Evolutionary conservation across 2,113 vertebrate species (phyloP), one percentile per base, ranked within the genome.

Genomic region (Leptosomus discolor): DNA sequence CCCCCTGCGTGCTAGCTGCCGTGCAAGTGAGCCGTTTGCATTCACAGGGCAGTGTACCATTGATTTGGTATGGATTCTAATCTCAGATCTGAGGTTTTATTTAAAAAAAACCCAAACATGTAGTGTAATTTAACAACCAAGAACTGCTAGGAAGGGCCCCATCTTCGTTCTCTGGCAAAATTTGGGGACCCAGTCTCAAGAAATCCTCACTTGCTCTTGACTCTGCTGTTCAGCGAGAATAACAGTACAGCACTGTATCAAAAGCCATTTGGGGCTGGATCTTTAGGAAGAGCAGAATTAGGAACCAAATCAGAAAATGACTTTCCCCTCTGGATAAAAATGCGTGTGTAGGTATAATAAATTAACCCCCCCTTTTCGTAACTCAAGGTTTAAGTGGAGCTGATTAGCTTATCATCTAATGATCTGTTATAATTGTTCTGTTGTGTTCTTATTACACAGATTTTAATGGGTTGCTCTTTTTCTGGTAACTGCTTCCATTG

Each of bases 191-290:
- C 19, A 32, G 2, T 10, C 67, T 86, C 50, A 63, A 61, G 50
- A 70, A 85, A 43, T 22, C 9, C 16, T 43, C 2, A 0, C 30
- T 73, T 39, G 26, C 0, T 0, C 27, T 54, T 60, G 58, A 20
- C 18, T 60, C 24, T 83, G 32, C 63, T n/a, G 13, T 50, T 57
- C 50, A 69, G 60, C 46, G 19, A 19, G 16, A 32, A 5, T 45
- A 3, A 15, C 0, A 1, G 10, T 3, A 2, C 36, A 37, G 32
- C n/a, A 4, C 23, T 24, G 11, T 48, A 43, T 30, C 8, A 1
- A 22, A 67, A 4, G 60, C 37, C 58, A 37, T 43, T 36, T 71
- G 74, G 60, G 74, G 20, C n/a, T 81, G 43, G 4, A 22, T 27
- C 34, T 86, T 70, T 20, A 34, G 61, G 18, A 69, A 41, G 32